Evolutionary conservation across 2,888 invertebrate species (phyloP), one percentile per base, ranked within the genome.

Genomic region (Theodoxus fluviatilis): DNA sequence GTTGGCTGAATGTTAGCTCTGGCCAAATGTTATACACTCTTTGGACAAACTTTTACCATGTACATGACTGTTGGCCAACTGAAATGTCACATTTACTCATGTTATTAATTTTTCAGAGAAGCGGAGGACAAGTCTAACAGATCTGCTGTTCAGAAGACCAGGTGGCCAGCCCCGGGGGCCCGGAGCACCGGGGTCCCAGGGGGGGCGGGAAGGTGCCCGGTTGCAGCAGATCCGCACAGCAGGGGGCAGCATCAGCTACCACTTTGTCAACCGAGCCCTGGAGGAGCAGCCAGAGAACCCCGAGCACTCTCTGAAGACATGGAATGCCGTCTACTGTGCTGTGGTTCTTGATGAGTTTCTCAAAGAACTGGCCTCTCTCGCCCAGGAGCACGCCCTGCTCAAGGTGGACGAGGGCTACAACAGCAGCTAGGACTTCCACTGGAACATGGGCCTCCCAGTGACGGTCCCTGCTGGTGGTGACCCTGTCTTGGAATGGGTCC

Each of bases 331-430:
- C 0, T 89, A 94, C 74, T 93, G 93, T 82, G 95, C 96, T 1
- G 93, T 98, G 6, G 89, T 98, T 61, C 89, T 98, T 73, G 95
- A 96, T 83, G 98, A 98, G 86, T 96, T 98, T 93, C 90, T 96
- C 0, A 96, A 96, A 86, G 97, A 98, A 88, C 89, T 98, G 72
- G 94, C 98, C 0, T 95, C 98, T 18, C 90, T 98, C 70, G 93
- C 95, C 74, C 94, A 96, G 86, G 98, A 98, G 87, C 98, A 98
- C 86, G 92, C 94, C 33, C 87, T 90, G 7, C 70, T 85, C 38
- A 63, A 72, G 33, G 52, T 70, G 22, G 79, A 80, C n/a, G 80
- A 81, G 33, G 81, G 77, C 18, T 78, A 76, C 65, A 61, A 68
- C 38, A 75, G 77, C 66, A 76, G 75, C 66, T 75, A 67, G 67